phyloP scores from a whole-genome alignment of 2,113 vertebrate genomes.

The Hydrolagus affinis region DNA sequence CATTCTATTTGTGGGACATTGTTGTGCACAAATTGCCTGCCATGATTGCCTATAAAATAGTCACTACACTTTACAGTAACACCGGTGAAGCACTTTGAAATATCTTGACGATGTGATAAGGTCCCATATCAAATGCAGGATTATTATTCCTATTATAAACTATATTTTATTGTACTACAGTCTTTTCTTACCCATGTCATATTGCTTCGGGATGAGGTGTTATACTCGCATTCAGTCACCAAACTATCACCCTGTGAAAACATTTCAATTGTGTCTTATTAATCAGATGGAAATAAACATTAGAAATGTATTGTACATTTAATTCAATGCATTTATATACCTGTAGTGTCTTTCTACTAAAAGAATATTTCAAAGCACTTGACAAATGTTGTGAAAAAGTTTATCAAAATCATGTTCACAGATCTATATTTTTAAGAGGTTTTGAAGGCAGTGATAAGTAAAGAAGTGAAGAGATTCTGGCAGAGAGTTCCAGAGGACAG shows the following conservation, averaged over 20 bases:
- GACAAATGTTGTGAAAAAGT: no score
- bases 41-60: no score
- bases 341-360: background rate
- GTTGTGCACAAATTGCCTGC: background rate
- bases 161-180: background rate
- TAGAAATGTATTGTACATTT: conserved; percentile 15
- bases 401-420: no score
- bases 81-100: background rate
- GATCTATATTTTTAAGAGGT: no score
- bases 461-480: no score
- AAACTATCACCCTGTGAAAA: conserved; percentile 72
- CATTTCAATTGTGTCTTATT: background rate
- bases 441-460: no score
- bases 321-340: background rate
- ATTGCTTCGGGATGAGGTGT: conserved; percentile 59
- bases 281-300: conserved; percentile 29
- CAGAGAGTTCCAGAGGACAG: no score
- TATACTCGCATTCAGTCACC: conserved; percentile 77
- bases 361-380: background rate
- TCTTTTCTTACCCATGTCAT: conserved; percentile 77
- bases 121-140: no score
- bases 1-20: background rate
- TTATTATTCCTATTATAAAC: no score
- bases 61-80: background rate
- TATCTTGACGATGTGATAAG: no score